phyloP scores from a whole-genome alignment of 2,113 vertebrate species.

The Phoenicopterus ruber region DNA sequence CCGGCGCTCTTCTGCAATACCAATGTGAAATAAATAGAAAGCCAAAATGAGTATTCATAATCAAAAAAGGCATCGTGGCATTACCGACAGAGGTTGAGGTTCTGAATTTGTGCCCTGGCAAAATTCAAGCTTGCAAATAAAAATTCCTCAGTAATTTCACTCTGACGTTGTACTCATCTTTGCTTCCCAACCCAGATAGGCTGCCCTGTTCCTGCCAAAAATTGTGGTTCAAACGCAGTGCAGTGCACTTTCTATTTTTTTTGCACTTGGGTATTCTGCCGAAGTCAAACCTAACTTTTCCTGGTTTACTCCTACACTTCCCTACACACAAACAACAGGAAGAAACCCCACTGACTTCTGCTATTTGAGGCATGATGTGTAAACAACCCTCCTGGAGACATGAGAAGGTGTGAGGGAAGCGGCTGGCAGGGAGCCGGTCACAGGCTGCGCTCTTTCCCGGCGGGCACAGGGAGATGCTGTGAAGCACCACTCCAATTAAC shows the following conservation, averaged over 20 bases:
- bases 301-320: neutral
- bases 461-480: neutral
- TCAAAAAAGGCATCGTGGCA: neutral
- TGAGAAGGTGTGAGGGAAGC: neutral
- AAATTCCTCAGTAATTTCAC: neutral
- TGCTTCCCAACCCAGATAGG: neutral
- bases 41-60: neutral
- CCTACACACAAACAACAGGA: neutral
- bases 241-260: neutral
- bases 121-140: neutral
- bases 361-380: neutral
- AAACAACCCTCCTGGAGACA: neutral
- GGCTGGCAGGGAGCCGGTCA: neutral
- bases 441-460: accelerated
- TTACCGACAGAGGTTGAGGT: neutral
- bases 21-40: neutral
- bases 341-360: neutral
- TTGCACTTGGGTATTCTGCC: neutral
- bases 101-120: neutral
- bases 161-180: neutral
- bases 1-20: neutral
- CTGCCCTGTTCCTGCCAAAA: neutral
- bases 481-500: neutral
- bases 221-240: neutral
- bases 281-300: neutral